phyloP scores from a whole-genome alignment of 2,888 invertebrate species.

The Spatulosminthurus flaviceps region DNA sequence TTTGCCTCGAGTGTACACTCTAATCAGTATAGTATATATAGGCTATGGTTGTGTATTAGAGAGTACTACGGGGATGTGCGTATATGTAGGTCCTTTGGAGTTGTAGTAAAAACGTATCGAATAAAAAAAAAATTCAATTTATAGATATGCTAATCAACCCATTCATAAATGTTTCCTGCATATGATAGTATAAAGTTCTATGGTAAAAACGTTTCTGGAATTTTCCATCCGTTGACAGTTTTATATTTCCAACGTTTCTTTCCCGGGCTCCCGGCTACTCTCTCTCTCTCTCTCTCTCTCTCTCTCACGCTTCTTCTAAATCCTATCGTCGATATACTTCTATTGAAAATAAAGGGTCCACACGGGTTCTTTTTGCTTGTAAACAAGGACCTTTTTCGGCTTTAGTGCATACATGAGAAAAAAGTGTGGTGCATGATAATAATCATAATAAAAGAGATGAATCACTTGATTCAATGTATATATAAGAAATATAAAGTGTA shows the following conservation, averaged over 20 bases:
- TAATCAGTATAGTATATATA: constrained; percentile 2
- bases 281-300: neutral
- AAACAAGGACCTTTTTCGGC: neutral
- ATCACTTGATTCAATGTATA: constrained; percentile 16
- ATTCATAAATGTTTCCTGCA: neutral
- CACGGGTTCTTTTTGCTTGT: neutral
- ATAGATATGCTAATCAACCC: constrained; percentile 38
- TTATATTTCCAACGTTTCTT: constrained; percentile 26
- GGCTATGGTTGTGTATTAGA: no score
- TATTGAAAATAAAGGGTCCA: neutral
- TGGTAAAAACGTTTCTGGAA: constrained; percentile 27
- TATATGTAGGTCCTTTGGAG: no score
- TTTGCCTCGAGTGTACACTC: constrained; percentile 23
- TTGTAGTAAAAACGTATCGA: no score
- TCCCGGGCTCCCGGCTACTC: neutral
- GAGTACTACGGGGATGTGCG: no score
- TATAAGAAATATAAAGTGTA: no score
- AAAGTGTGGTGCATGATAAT: neutral
- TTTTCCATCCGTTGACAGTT: constrained; percentile 30
- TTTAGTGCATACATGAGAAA: no score
- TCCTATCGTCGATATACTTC: no score
- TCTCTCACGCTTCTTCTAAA: neutral
- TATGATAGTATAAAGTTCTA: no score
- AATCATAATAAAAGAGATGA: neutral
- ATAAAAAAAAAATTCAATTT: neutral